Evolutionary conservation across 2,888 invertebrate species (phyloP).

Genomic region (Oconnorella tubifera): DNA sequence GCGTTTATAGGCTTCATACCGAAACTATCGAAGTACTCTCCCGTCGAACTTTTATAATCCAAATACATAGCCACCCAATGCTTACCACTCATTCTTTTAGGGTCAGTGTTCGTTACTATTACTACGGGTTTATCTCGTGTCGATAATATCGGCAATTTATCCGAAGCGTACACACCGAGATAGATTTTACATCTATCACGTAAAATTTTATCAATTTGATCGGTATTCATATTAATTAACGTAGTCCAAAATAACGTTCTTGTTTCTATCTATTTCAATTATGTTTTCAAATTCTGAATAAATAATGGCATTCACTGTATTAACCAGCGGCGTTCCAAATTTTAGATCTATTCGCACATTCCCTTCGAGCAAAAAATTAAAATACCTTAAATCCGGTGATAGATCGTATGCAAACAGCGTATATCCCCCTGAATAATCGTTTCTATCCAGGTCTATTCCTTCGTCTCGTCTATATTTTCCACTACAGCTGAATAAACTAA

Average conservation of each 20-base stretch:
- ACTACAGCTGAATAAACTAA: background rate
- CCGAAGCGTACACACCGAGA: background rate
- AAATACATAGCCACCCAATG: background rate
- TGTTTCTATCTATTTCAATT: background rate
- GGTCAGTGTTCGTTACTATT: background rate
- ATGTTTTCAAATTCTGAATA: slow-evolving; percentile 13
- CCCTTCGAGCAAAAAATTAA: background rate
- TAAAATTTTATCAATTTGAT: background rate
- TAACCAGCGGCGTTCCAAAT: background rate
- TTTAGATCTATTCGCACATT: slow-evolving; percentile 10
- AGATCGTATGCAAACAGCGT: slow-evolving; percentile 8
- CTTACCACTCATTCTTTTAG: background rate
- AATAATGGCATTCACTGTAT: background rate
- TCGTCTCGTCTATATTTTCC: slow-evolving; percentile 1
- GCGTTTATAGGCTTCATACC: background rate
- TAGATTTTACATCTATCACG: background rate
- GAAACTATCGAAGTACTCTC: slow-evolving; percentile 10
- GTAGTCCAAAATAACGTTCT: slow-evolving; percentile 5
- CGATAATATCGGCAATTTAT: background rate
- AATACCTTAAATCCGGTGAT: background rate
- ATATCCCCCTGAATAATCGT: background rate
- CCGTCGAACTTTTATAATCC: background rate
- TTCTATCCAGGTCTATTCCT: background rate
- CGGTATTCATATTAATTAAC: slow-evolving; percentile 4
- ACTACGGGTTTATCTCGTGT: background rate